A percentile compares a stretch with the other conserved stretches of the same genome.
Conservation (phyloP, 2,888 invertebrate species). For the Chelonus formosanus region DNA sequence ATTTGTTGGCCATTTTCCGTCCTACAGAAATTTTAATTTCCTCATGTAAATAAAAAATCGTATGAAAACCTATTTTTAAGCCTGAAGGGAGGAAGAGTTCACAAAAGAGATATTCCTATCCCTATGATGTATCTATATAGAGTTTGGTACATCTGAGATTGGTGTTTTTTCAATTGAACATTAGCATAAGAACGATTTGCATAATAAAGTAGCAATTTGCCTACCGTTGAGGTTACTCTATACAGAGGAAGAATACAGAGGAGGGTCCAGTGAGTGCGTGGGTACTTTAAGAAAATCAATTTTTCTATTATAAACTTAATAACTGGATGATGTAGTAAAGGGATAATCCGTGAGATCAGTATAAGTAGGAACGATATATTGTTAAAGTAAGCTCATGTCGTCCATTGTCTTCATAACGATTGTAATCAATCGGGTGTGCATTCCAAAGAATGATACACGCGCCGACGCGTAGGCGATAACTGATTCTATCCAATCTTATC, state of each 20-base stretch:
- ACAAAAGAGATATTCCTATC: too few relatives aligned
- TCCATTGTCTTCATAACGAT: constrained; percentile 59
- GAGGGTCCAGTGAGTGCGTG: constrained; percentile 36
- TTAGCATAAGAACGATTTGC: constrained; percentile 46
- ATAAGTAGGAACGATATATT: constrained; percentile 44
- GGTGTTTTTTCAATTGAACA: constrained; percentile 48
- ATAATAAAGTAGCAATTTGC: constrained; percentile 50
- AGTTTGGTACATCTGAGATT: neutral
- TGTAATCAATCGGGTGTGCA: constrained; percentile 53
- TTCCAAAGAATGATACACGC: constrained; percentile 32
- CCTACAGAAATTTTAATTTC: constrained; percentile 7
- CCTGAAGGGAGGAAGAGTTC: too few relatives aligned
- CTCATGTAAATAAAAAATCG: neutral
- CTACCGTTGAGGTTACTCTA: constrained; percentile 9
- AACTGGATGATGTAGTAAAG: constrained; percentile 39
- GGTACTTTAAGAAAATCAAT: constrained; percentile 35
- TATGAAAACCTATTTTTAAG: too few relatives aligned
- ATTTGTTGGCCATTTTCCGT: neutral
- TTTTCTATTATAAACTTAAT: constrained; percentile 19
- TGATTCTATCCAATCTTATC: constrained; percentile 24
- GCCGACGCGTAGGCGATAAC: constrained; percentile 11
- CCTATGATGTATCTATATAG: too few relatives aligned
- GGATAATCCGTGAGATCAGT: constrained; percentile 48
- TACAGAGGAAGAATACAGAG: too few relatives aligned
- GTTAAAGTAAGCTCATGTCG: constrained; percentile 51